Base-by-base conservation (phyloP, 2,113 vertebrate genomes). In the Salvator merianae region DNA sequence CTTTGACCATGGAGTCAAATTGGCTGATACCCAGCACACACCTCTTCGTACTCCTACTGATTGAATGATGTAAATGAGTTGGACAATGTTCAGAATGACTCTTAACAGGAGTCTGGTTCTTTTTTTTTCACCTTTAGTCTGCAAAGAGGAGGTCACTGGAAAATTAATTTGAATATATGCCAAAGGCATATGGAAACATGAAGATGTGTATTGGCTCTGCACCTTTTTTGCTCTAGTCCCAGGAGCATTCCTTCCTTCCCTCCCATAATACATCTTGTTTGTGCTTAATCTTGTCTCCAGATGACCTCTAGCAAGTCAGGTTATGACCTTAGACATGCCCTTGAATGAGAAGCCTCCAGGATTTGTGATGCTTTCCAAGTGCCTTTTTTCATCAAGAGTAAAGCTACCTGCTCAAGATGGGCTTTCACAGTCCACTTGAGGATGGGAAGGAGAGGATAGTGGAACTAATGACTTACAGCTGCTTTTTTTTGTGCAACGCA, bases 91-190 rank as follows among this genome's bases (percentile, higher is more conserved):
- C 30, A 75, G 69, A 32, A 66, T 22, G 43, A 2, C 0, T 59
- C 82, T 84, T 86, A 84, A 47, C 30, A 86, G 76, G 83, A 82
- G 85, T 24, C 47, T 87, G 88, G 88, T 77, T 40, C 12, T 18
- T 85, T 79, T 78, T 22, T 1, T 4, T 13, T 80, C 14, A 0
- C 1, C 24, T 18, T 55, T 38, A 30, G 24, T 1, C 69, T 72
- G 2, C 32, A 14, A 34, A 43, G 70, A 53, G 74, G 62, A 26
- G 32, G 22, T 47, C 65, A 90, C 65, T 71, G 43, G 28, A 40
- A 47, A 30, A 5, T 0, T 0, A 69, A 71, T 43, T 26, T 62
- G 72, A 86, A 81, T 26, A 53, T 66, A 24, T 18, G 71, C 59
- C 66, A 40, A 40, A 78, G 16, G 76, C 22, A 34, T 6, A 47